Percentiles rank a stretch among this genome's conserved stretches.
Conservation (phyloP, 2,888 invertebrate genomes). For the Pterostichus madidus region DNA sequence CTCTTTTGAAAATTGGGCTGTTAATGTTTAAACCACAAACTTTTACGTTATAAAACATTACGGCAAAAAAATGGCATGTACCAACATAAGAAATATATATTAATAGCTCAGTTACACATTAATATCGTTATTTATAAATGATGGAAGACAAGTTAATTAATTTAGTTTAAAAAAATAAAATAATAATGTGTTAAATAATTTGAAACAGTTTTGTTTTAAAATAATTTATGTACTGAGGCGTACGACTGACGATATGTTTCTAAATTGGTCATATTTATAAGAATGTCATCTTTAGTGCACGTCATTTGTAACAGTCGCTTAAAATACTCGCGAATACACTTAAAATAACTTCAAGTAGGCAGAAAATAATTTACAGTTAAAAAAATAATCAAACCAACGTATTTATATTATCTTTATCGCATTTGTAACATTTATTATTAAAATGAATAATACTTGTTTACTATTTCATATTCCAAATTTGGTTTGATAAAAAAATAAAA, state of each 20-base stretch:
- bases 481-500: slow-evolving; percentile 22
- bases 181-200: slow-evolving; percentile 12
- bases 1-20: too few species aligned
- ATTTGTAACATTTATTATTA: slow-evolving; percentile 13
- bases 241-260: slow-evolving; percentile 49
- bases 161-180: too few species aligned
- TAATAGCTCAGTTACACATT: too few species aligned
- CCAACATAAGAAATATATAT: too few species aligned
- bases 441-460: slow-evolving; percentile 49
- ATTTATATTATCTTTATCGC: slow-evolving; percentile 30
- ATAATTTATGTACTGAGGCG: slow-evolving; percentile 22
- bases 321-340: slow-evolving; percentile 55
- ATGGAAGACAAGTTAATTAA: too few species aligned
- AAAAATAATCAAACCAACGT: slow-evolving; percentile 26
- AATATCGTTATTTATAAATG: too few species aligned
- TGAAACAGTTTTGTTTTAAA: slow-evolving; percentile 25
- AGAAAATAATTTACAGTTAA: slow-evolving; percentile 61
- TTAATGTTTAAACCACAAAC: too few species aligned
- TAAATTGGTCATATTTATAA: slow-evolving; percentile 61
- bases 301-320: slow-evolving; percentile 59
- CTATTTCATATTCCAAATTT: slow-evolving; percentile 27
- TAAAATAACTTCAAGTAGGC: slow-evolving; percentile 62
- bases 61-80: too few species aligned
- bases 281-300: slow-evolving; percentile 59
- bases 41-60: too few species aligned